Conservation (phyloP, 2,797 vertebrate genomes). For the Brotula barbata region DNA sequence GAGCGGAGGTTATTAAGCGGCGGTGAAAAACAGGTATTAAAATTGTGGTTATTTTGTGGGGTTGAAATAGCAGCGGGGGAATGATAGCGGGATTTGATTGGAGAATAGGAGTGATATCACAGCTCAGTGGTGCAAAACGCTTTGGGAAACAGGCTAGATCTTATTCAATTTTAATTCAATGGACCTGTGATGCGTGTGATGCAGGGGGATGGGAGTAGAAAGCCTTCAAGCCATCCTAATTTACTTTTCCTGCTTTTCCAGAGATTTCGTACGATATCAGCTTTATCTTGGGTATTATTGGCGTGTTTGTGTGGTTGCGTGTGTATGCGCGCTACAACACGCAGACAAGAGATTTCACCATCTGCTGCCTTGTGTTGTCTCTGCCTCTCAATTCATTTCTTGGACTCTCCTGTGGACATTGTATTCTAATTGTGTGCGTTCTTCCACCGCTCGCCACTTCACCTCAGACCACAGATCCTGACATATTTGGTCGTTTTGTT, state of each 20-base stretch:
- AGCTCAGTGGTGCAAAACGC: slow-evolving; percentile 73
- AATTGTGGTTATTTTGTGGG: slow-evolving; percentile 56
- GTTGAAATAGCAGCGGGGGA: slow-evolving; percentile 41
- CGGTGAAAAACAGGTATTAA: slow-evolving; percentile 40
- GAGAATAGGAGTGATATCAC: slow-evolving; percentile 70
- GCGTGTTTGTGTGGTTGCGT: neutral
- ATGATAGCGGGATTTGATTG: slow-evolving; percentile 52
- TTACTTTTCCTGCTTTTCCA: slow-evolving; percentile 39
- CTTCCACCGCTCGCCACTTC: neutral
- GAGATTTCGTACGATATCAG: slow-evolving; percentile 48
- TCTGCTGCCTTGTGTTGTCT: slow-evolving; percentile 9
- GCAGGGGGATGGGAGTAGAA: slow-evolving; percentile 41
- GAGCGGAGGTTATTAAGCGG: slow-evolving; percentile 32
- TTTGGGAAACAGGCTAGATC: slow-evolving; percentile 69
- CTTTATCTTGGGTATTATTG: slow-evolving; percentile 47
- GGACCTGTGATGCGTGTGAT: slow-evolving; percentile 65
- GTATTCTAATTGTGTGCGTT: neutral
- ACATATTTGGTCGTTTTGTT: slow-evolving; percentile 22
- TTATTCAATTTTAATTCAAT: slow-evolving; percentile 78
- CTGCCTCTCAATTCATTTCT: slow-evolving; percentile 17
- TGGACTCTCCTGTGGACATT: neutral
- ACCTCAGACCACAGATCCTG: slow-evolving; percentile 9
- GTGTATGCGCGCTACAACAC: slow-evolving; percentile 4
- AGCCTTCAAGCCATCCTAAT: slow-evolving; percentile 56
- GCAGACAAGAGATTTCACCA: neutral